Evolutionary conservation across 92 coral and sea anemone genomes (phyloP).

Genomic region (Isaurus tuberculatus): DNA sequence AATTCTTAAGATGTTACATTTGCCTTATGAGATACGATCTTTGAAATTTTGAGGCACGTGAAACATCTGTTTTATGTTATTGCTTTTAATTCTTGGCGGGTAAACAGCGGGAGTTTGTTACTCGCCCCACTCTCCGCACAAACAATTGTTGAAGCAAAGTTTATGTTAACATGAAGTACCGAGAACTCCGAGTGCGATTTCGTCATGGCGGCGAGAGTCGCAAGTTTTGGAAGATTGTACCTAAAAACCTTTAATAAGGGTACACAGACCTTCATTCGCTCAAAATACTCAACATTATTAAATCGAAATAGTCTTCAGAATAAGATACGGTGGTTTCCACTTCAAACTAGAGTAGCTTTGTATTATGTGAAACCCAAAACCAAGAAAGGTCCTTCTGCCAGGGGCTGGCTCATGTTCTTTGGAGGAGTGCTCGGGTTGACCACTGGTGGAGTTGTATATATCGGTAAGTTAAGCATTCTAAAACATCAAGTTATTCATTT

Average conservation of each 20-base stretch:
- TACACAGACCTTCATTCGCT: not conserved
- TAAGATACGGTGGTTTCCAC: constrained; percentile 48
- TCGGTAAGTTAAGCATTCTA: constrained; percentile 66
- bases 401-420: constrained; percentile 81
- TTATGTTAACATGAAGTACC: constrained; percentile 7
- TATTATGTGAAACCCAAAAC: constrained; percentile 95
- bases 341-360: constrained; percentile 73
- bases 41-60: not conserved
- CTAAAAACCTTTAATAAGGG: constrained; percentile 11
- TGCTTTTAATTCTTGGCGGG: constrained; percentile 22
- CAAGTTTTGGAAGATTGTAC: constrained; percentile 27
- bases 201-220: constrained; percentile 44
- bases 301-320: not conserved
- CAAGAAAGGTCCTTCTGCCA: constrained; percentile 87
- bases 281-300: constrained; percentile 44
- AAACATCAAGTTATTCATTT: not conserved
- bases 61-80: not conserved
- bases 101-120: not conserved
- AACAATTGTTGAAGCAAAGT: not conserved
- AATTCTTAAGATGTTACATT: not conserved
- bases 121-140: constrained; percentile 18
- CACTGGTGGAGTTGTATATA: constrained; percentile 73
- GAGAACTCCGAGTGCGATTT: not conserved
- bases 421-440: constrained; percentile 60
- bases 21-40: not conserved